These are phyloP conservation scores for Drosophila micromelanica DNA, from an alignment of 1,140 invertebrate genomes.

Conservation along the genomic window DNA sequence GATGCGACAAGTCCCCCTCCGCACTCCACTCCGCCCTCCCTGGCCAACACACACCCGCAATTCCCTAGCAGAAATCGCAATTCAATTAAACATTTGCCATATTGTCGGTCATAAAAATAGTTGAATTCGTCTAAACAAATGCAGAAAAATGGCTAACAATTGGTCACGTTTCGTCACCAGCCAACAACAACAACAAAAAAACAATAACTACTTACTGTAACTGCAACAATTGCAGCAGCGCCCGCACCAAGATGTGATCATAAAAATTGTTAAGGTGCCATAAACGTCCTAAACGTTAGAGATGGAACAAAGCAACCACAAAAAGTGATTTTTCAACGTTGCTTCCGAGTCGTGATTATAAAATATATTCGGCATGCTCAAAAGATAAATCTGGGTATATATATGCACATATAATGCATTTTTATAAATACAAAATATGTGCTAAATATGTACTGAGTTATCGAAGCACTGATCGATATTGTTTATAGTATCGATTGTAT, in stretches of 20 bases:
- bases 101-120: constrained; percentile 40
- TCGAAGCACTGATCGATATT: too few species aligned
- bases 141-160: constrained; percentile 51
- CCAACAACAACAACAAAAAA: constrained; percentile 7
- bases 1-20: constrained; percentile 44
- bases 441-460: too few species aligned
- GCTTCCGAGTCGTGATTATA: neutral
- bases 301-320: constrained; percentile 10
- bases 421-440: neutral
- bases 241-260: constrained; percentile 63
- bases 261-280: constrained; percentile 64
- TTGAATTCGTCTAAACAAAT: constrained; percentile 38
- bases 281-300: constrained; percentile 35
- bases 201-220: constrained; percentile 10
- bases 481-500: too few species aligned
- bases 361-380: too few species aligned
- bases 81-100: constrained; percentile 77
- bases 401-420: neutral
- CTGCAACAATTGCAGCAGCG: constrained; percentile 43
- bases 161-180: constrained; percentile 73
- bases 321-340: constrained; percentile 16
- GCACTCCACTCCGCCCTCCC: neutral
- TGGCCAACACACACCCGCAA: neutral
- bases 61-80: constrained; percentile 48
- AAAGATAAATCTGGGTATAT: neutral